A percentile compares a stretch with the other conserved stretches of the same genome.
phyloP scores from a whole-genome alignment of 2,113 vertebrate genomes.

The Cepphus grylle region DNA sequence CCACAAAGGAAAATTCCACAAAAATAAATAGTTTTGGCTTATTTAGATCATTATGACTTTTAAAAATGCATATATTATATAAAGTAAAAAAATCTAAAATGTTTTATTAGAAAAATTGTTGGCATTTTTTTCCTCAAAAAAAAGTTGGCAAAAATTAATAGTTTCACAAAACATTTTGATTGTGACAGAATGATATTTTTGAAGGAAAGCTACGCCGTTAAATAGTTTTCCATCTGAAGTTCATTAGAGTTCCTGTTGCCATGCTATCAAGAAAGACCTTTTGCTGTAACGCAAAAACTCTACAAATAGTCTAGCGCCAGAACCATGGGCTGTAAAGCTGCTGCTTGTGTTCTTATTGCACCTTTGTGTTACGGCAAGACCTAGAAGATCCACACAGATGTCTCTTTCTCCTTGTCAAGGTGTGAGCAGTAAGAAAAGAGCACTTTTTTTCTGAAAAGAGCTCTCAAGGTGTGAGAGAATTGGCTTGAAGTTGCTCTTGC shows the following conservation, averaged over 20 bases:
- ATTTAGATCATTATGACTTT: background rate
- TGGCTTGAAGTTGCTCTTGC: background rate
- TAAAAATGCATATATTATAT: background rate
- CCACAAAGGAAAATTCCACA: slow-evolving; percentile 56
- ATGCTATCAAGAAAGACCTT: background rate
- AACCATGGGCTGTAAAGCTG: background rate
- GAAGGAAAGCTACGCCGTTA: background rate
- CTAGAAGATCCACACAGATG: background rate
- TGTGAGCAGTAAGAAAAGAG: background rate
- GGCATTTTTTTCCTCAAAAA: background rate
- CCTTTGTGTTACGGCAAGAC: background rate
- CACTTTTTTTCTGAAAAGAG: background rate
- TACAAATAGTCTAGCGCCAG: background rate
- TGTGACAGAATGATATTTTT: slow-evolving; percentile 7
- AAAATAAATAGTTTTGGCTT: slow-evolving; percentile 43
- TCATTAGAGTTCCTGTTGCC: slow-evolving; percentile 2
- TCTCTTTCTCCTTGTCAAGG: background rate
- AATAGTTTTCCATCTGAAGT: slow-evolving; percentile 34
- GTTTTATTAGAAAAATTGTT: background rate
- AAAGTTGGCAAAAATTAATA: background rate
- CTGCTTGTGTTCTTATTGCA: background rate
- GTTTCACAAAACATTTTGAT: background rate
- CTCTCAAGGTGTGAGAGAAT: background rate
- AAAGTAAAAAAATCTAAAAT: background rate
- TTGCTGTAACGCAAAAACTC: background rate